Conservation (phyloP, 2,888 invertebrate genomes). For the Carabus problematicus region DNA sequence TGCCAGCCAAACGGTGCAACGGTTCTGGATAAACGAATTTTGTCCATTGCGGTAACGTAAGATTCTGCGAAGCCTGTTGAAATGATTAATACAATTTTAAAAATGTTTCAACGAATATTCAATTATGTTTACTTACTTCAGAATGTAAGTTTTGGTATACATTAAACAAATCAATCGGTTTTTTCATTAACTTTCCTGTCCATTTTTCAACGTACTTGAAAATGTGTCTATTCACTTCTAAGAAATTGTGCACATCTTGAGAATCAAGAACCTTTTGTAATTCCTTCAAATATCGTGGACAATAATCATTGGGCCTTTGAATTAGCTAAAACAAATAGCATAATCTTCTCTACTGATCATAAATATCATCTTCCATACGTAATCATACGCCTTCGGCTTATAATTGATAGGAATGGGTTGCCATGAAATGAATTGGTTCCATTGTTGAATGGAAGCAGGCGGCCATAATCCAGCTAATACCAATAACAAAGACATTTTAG, state of each 20-base stretch:
- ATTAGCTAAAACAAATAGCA: slow-evolving; percentile 49
- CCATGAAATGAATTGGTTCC: slow-evolving; percentile 63
- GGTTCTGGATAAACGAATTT: slow-evolving; percentile 54
- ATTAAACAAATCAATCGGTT: slow-evolving; percentile 50
- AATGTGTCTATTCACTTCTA: slow-evolving; percentile 48
- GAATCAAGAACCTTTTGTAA: slow-evolving; percentile 50
- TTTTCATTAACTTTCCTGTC: slow-evolving; percentile 50
- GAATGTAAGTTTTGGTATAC: slow-evolving; percentile 55
- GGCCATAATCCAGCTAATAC: slow-evolving; percentile 75
- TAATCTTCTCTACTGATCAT: slow-evolving; percentile 7
- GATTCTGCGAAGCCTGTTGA: slow-evolving; percentile 49
- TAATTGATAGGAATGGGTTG: slow-evolving; percentile 65
- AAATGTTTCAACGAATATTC: not conserved
- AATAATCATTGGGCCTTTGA: slow-evolving; percentile 53
- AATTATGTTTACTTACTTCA: slow-evolving; percentile 47
- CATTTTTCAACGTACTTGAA: slow-evolving; percentile 51
- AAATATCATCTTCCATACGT: slow-evolving; percentile 47
- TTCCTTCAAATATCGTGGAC: slow-evolving; percentile 54
- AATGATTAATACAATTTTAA: not conserved
- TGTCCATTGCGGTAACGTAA: slow-evolving; percentile 60
- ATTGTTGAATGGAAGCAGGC: slow-evolving; percentile 61
- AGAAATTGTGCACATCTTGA: slow-evolving; percentile 47
- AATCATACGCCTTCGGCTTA: slow-evolving; percentile 51
- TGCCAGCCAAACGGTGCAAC: slow-evolving; percentile 53
- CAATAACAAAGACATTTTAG: slow-evolving; percentile 75